Evolutionary conservation across 2,888 invertebrate species (phyloP).

Genomic region (Nemoura dubitans): DNA sequence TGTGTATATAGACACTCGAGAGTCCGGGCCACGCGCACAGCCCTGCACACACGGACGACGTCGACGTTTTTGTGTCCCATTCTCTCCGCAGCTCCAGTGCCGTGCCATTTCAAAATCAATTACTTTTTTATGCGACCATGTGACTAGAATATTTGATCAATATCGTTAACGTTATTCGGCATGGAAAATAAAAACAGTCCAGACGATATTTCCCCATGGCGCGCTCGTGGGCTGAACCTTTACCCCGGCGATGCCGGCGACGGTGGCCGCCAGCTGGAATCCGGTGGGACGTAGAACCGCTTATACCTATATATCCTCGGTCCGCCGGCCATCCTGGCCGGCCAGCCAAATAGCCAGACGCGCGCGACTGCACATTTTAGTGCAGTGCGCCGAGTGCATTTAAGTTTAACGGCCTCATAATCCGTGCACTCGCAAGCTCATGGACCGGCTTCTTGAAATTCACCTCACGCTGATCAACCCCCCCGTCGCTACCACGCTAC

Average conservation of each 20-base stretch:
- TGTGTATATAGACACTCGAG: not conserved
- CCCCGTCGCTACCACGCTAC: too few relatives aligned
- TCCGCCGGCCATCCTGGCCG: too few relatives aligned
- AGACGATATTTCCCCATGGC: not conserved
- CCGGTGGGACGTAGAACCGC: not conserved
- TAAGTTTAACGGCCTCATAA: not conserved
- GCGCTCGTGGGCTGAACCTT: not conserved
- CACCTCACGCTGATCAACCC: too few relatives aligned
- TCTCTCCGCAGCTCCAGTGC: too few relatives aligned
- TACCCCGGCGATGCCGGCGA: too few relatives aligned
- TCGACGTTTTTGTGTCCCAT: too few relatives aligned
- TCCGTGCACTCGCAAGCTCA: not conserved
- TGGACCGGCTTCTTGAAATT: too few relatives aligned
- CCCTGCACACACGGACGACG: too few relatives aligned
- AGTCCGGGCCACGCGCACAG: not conserved
- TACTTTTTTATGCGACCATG: not conserved
- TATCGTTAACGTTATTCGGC: not conserved
- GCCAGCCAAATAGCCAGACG: not conserved
- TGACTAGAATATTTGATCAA: not conserved
- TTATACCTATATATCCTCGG: too few relatives aligned
- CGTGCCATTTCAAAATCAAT: not conserved
- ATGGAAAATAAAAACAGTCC: not conserved
- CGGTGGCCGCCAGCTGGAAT: not conserved
- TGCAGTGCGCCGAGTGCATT: not conserved
- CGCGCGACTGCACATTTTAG: not conserved